Evolutionary conservation across 2,113 vertebrate genomes (phyloP), one percentile per base, ranked within the genome.

Genomic region (Podocnemis expansa): DNA sequence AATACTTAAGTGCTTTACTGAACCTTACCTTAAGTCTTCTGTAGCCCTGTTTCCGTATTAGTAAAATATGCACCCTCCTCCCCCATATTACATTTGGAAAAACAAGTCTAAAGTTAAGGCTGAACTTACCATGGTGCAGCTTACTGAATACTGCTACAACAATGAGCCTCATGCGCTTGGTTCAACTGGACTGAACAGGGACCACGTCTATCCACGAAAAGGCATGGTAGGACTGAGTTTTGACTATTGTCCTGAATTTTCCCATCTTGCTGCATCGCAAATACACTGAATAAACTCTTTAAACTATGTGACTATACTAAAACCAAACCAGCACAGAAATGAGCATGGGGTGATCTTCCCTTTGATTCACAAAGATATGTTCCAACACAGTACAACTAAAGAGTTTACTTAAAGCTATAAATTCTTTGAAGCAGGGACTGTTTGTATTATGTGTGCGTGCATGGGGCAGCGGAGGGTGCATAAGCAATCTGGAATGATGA

Each of bases 391-490:
- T 13, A 51, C 3, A 58, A 17, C 27, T 82, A 88, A 73, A 2
- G 6, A 88, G 82, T 0, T 0, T 4, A 21, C 16, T 41, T 78
- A 1, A 70, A 84, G n/a, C 73, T 0, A 58, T 73, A 70, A n/a
- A 38, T 70, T 70, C 17, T 70, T 21, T 70, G 12, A 43, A 2
- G 1, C 9, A 80, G 14, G 1, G 6, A 84, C 55, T 51, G 7
- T 4, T 38, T 60, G 11, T 93, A 58, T 22, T 1, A 0, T 10
- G 21, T 76, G 3, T 43, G n/a, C n/a, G n/a, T n/a, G n/a, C n/a
- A n/a, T n/a, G n/a, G n/a, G n/a, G n/a, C n/a, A n/a, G n/a, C n/a
- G n/a, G n/a, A n/a, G n/a, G n/a, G n/a, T n/a, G n/a, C n/a, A n/a
- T n/a, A n/a, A n/a, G n/a, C n/a, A n/a, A 16, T 41, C 86, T 14